phyloP scores from a whole-genome alignment of 2,113 vertebrate species.

The cat (Felis catus) region DNA sequence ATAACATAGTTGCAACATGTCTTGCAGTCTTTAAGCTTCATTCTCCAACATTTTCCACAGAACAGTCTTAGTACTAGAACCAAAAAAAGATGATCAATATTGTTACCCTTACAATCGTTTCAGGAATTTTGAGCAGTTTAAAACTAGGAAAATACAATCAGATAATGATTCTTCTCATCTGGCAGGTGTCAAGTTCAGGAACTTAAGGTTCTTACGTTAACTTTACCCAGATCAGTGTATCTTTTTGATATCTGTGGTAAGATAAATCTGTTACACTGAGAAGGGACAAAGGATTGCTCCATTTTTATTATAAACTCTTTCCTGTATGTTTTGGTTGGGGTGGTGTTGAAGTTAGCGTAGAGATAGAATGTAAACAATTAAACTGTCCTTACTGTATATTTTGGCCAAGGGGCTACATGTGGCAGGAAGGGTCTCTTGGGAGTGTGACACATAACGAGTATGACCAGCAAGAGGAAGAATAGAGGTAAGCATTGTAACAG shows the following conservation, averaged over 20 bases:
- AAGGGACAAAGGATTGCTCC: background rate
- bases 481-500: background rate
- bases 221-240: background rate
- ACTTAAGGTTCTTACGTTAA: background rate
- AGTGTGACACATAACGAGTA: background rate
- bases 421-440: background rate
- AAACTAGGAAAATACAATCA: background rate
- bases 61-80: background rate
- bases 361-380: background rate
- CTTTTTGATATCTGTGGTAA: background rate
- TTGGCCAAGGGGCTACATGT: background rate
- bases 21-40: background rate
- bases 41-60: background rate
- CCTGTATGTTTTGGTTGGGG: background rate
- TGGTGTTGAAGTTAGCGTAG: background rate
- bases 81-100: background rate
- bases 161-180: conserved; percentile 11
- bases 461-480: background rate
- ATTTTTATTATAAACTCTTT: background rate
- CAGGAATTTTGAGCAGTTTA: background rate
- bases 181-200: background rate
- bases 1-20: background rate
- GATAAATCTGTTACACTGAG: background rate
- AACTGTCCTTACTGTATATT: background rate
- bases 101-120: background rate